Base-by-base conservation (phyloP, 2,113 vertebrate genomes). In the Fregetta grallaria region DNA sequence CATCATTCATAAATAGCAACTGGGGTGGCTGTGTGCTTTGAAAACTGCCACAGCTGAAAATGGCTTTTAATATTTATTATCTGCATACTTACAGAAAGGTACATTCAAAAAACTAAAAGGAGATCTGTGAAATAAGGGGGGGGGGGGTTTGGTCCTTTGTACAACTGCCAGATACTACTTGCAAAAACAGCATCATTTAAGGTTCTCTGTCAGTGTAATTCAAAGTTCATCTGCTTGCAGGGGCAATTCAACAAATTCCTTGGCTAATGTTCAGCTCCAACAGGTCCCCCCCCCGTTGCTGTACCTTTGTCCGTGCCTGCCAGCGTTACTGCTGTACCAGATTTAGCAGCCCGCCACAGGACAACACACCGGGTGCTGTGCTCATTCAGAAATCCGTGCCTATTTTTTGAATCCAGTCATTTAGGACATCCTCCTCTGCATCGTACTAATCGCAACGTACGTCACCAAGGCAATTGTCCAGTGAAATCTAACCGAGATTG, bases 361-460 rank as follows among this genome's bases (percentile, higher is more conserved):
- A 30, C 56, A 44, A 18, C 65, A 21, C 19, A 13, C 10, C 11
- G 14, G 61, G 15, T 2, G 0, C 52, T 22, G 21, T 13, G 40
- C 23, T 80, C 81, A 56, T 87, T 91, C 78, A 96, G 85, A 92
- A 82, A 58, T 32, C 70, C 9, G 2, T 36, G 66, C n/a, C 77
- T 91, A 4, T 3, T 72, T 91, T 76, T 53, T 77, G 52, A 82
- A 92, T 25, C 40, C 80, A 32, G 53, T 30, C 66, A 30, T 62
- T 68, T 17, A 52, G 86, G 55, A 77, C 0, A 1, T 38, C 59
- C 12, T 75, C 67, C 83, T 79, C 32, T 53, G 62, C 66, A 21
- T 29, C 0, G 1, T n/a, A 50, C 40, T 53, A 10, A 40, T 15
- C 3, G 45, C 3, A 2, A 18, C 0, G 0, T 6, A 58, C 0